Base-by-base conservation (phyloP, 2,888 invertebrate species). In the Ornithoptera alexandrae region DNA sequence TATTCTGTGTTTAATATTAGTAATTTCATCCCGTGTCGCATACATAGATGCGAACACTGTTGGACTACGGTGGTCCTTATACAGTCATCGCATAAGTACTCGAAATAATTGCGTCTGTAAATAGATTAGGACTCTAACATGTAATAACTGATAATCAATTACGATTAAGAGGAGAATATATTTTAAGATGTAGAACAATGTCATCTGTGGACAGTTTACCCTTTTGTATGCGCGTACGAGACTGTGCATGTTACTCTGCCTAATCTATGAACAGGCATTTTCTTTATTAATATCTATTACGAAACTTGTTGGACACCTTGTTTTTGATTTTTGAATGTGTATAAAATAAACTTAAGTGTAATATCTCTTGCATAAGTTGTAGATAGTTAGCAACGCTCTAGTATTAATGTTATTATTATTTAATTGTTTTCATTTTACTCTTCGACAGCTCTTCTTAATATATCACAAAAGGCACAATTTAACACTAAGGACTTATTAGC, bases 1-100 rank as follows among this genome's bases (percentile, higher is more conserved):
- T 92, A 91, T 91, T 92, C 92, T 91, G 92, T 91, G 92, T 92
- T 91, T 91, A 91, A 91, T 92, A 80, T 89, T 90, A 92, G 88
- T 88, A 83, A 85, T 82, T 84, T 83, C 81, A 82, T 81, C 81
- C 84, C 86, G 87, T 79, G 81, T 82, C 79, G 85, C 84, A 84
- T 82, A 75, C 70, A 65, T 76, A 71, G 76, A 72, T 69, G 71
- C 69, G 76, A 75, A 75, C 71, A 71, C 72, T 62, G 60, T 64
- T 67, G 58, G 62, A 69, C 67, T 63, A 24, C 60, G 68, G 36
- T 72, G 68, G 73, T 72, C 72, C 42, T 59, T 56, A 69, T 63
- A 68, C 68, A 63, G 72, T 73, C 72, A 74, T 74, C 75, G 74
- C 72, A 72, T 58, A 72, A 72, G 57, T 65, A 71, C 72, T 61